Evolutionary conservation across 1,140 invertebrate genomes (phyloP), one percentile per base, ranked within the genome.

Genomic region (Eriosoma lanigerum): DNA sequence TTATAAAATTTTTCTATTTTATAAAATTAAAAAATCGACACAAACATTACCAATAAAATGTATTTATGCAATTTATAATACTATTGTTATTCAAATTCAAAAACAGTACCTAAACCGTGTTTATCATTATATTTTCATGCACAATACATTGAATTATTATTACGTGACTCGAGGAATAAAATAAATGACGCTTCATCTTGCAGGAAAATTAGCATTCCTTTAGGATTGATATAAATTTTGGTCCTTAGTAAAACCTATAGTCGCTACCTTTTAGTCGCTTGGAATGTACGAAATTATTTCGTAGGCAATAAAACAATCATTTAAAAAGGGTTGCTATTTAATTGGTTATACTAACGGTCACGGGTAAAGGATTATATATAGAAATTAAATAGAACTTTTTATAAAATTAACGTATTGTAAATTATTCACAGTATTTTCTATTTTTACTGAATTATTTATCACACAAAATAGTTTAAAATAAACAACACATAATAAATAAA

Each of bases 251-350:
- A 52, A 32, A 29, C 44, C 44, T 52, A 38, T n/a, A n/a, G n/a
- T n/a, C n/a, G n/a, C n/a, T n/a, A n/a, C n/a, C n/a, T n/a, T n/a
- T 73, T 32, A 56, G 52, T 75, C 29, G 29, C 8, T 21, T 2
- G 50, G 50, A 75, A 75, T 38, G 26, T 21, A 56, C 48, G 19
- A 56, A 73, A 70, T 50, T 70, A 26, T 70, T 48, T 70, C 46
- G n/a, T 26, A 48, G 8, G 46, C 44, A 46, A 70, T 48, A 68
- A 68, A 68, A 68, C 66, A 44, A 10, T 24, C 66, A 4, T 6
- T 8, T 8, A 1, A 70, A 24, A 26, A n/a, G 15, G 66, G 21
- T 17, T 13, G 6, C 10, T 26, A 24, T 70, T 70, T 70, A 50
- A 70, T 70, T 26, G 66, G 66, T 26, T 26, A n/a, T n/a, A n/a